A percentile compares a stretch with the other conserved stretches of the same genome.
Evolutionary conservation across 2,113 vertebrate genomes (phyloP).

Genomic region (Sterna hirundo): DNA sequence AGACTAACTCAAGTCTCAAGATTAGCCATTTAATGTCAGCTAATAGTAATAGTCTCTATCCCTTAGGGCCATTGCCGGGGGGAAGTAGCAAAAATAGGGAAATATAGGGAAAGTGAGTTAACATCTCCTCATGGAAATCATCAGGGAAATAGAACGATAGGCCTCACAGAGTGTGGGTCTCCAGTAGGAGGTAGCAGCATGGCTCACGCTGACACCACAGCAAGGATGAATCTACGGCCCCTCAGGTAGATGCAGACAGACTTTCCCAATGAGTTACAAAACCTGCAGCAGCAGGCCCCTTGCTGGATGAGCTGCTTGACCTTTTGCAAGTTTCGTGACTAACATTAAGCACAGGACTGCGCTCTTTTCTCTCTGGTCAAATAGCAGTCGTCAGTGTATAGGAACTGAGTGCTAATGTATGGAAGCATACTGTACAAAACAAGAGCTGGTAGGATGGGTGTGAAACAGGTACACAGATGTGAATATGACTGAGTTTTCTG

Average conservation of each 20-base stretch:
- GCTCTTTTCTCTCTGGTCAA: not conserved
- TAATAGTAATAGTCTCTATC: not conserved
- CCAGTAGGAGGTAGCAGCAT: not conserved
- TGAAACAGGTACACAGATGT: not conserved
- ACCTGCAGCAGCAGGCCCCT: not conserved
- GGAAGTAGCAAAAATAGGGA: not conserved
- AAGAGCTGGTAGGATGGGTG: not conserved
- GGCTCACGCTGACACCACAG: not conserved
- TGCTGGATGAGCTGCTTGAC: not conserved
- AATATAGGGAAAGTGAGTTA: not conserved
- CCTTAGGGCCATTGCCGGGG: not conserved
- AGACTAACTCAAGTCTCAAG: not conserved
- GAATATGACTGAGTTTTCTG: not conserved
- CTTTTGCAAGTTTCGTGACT: not conserved
- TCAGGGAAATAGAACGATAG: not conserved
- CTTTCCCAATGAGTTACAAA: not conserved
- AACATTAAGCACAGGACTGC: not conserved
- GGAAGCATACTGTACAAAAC: not conserved
- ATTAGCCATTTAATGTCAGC: not conserved
- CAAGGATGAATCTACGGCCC: not conserved
- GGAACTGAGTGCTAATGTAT: not conserved
- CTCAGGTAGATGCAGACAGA: not conserved
- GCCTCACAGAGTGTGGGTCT: not conserved
- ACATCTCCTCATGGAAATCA: not conserved
- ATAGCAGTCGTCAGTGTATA: not conserved